A percentile compares a stretch with the other conserved stretches of the same genome.
These are phyloP conservation scores for Fukomys damarensis DNA, from an alignment of 2,113 vertebrate genomes.

Conservation along the genomic window DNA sequence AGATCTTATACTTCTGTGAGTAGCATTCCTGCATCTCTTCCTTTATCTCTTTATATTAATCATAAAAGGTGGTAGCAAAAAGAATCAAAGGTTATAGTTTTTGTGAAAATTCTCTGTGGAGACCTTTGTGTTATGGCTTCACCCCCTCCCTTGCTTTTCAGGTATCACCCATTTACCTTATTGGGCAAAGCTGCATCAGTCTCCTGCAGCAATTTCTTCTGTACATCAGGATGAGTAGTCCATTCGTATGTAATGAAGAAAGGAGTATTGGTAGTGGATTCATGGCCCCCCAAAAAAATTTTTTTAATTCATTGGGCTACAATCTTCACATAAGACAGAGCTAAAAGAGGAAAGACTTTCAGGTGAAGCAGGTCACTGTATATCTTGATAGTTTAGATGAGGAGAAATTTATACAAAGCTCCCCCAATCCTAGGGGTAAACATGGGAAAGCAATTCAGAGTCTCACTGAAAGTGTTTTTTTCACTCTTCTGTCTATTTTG, in stretches of 20 bases:
- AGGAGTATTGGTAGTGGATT: constrained; percentile 41
- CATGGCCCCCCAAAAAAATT: constrained; percentile 68
- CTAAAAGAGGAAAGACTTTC: neutral
- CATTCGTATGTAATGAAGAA: constrained; percentile 48
- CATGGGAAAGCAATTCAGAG: neutral
- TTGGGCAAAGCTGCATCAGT: constrained; percentile 24
- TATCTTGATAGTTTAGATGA: neutral
- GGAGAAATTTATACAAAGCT: neutral
- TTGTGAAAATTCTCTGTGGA: too few relatives aligned
- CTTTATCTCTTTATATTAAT: too few relatives aligned
- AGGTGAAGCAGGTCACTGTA: neutral
- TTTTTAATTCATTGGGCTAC: constrained; percentile 57
- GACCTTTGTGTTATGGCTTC: too few relatives aligned
- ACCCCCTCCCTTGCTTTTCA: too few relatives aligned
- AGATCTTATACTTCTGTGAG: too few relatives aligned
- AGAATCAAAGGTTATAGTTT: too few relatives aligned
- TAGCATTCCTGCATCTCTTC: too few relatives aligned
- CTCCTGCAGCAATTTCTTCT: constrained; percentile 66
- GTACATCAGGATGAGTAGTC: constrained; percentile 60
- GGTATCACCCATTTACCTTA: too few relatives aligned
- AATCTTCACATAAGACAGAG: constrained; percentile 48
- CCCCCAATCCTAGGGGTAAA: neutral
- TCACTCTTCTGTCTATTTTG: neutral
- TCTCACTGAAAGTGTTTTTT: neutral
- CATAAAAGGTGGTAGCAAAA: too few relatives aligned